Evolutionary conservation across 2,113 vertebrate species (phyloP).

Genomic region (Eleginops maclovinus): DNA sequence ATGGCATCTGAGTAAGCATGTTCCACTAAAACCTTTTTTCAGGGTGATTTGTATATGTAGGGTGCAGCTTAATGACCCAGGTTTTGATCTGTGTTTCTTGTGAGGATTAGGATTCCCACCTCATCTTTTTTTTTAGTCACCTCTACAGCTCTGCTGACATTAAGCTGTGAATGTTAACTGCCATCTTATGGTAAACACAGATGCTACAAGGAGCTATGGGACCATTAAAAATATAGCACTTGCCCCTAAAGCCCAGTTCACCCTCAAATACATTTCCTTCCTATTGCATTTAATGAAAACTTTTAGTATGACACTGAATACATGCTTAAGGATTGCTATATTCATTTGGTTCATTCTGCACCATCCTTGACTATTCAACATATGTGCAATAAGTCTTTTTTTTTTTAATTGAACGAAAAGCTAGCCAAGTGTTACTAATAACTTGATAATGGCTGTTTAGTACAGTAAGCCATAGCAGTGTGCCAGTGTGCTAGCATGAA

Average conservation of each 20-base stretch:
- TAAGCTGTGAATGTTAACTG: constrained; percentile 39
- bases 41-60: constrained; percentile 8
- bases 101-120: constrained; percentile 27
- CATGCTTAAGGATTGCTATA: not conserved
- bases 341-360: constrained; percentile 24
- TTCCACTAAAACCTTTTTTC: constrained; percentile 13
- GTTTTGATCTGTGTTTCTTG: constrained; percentile 25
- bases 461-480: not conserved
- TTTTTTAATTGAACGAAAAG: not conserved
- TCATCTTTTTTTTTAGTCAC: constrained; percentile 30
- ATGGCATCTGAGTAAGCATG: constrained; percentile 20
- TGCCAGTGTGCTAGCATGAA: not conserved
- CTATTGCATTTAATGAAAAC: constrained; percentile 12
- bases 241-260: constrained; percentile 33
- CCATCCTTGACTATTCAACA: not conserved
- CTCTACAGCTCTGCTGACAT: constrained; percentile 25
- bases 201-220: constrained; percentile 38
- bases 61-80: constrained; percentile 6
- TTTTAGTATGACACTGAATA: constrained; percentile 4
- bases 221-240: constrained; percentile 37
- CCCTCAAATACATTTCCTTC: constrained; percentile 25
- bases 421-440: not conserved
- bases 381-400: not conserved
- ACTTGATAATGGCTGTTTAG: not conserved
- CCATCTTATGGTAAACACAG: constrained; percentile 24